Evolutionary conservation across 2,888 invertebrate genomes (phyloP), one percentile per base, ranked within the genome.

Genomic region (Iphiclides podalirius): DNA sequence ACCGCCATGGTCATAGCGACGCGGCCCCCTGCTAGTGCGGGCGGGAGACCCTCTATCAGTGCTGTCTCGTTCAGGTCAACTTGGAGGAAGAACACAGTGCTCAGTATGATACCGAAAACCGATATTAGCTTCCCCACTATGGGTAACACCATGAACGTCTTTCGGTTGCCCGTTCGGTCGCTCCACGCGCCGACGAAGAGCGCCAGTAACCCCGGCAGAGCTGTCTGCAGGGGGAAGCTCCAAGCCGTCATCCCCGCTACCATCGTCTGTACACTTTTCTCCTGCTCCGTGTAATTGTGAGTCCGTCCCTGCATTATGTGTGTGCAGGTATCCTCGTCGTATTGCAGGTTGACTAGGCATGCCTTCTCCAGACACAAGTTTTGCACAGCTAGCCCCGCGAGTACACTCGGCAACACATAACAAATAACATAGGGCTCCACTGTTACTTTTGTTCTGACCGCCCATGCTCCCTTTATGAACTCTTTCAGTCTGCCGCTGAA

Each of bases 381-480:
- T 56, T 86, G 82, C 20, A 91, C 81, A 4, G 91, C 91, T 35
- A 91, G 72, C 20, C 93, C 92, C 0, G 95, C 93, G 11, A 92
- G 76, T 1, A 92, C 91, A 72, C 91, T 91, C 38, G 93, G 93
- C 65, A 93, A 76, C 38, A 93, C 81, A 64, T 93, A 93, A 65
- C 92, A 92, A 44, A 92, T 84, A 43, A 93, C 81, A 60, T 93
- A 91, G 4, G 93, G 93, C 71, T 93, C 93, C 16, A 93, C 92
- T n/a, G 93, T 93, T 26, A 88, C 61, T 70, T 84, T 82, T 8
- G 82, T 72, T 67, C 78, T 75, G 54, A 84, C 70, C 17, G 73
- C 70, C 86, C 88, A 87, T 55, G 79, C 65, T 54, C 76, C 70
- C 67, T 84, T 85, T 8, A 87, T 65, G 44, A 77, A 78, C 57